Conservation (phyloP, 2,888 invertebrate species). For the Galeopsomyia nigrocyanea region DNA sequence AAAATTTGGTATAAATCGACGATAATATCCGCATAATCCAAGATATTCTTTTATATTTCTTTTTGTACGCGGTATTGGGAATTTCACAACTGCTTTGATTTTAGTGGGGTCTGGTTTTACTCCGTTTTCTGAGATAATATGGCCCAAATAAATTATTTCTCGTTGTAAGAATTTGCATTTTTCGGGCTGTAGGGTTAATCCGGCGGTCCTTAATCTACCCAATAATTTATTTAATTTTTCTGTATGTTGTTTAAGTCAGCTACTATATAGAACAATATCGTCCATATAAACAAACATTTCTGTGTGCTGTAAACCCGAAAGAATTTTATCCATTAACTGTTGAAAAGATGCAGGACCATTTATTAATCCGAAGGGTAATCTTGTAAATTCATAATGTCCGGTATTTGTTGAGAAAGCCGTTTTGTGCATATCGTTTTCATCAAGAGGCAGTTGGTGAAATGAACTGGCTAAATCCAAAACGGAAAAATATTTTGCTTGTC, state of each 20-base stretch:
- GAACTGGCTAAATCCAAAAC: constrained; percentile 40
- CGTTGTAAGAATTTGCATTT: constrained; percentile 49
- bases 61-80: constrained; percentile 5
- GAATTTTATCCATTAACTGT: constrained; percentile 42
- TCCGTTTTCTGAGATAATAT: constrained; percentile 9
- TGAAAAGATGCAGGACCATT: constrained; percentile 49
- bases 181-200: constrained; percentile 54
- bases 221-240: not conserved
- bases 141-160: constrained; percentile 19
- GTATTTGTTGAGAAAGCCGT: constrained; percentile 54
- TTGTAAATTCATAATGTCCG: constrained; percentile 54
- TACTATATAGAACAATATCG: constrained; percentile 54
- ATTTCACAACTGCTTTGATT: constrained; percentile 10
- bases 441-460: constrained; percentile 35
- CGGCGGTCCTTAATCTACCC: constrained; percentile 14
- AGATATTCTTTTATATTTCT: constrained; percentile 19
- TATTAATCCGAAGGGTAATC: constrained; percentile 54
- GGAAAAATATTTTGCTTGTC: constrained; percentile 52
- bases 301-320: not conserved
- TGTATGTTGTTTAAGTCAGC: constrained; percentile 28
- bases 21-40: not conserved
- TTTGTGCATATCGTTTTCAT: constrained; percentile 45
- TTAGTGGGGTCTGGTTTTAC: constrained; percentile 22
- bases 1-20: constrained; percentile 1
- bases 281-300: constrained; percentile 38